Evolutionary conservation across 2,113 vertebrate species (phyloP), one percentile per base, ranked within the genome.

Genomic region (Donacobius atricapilla): DNA sequence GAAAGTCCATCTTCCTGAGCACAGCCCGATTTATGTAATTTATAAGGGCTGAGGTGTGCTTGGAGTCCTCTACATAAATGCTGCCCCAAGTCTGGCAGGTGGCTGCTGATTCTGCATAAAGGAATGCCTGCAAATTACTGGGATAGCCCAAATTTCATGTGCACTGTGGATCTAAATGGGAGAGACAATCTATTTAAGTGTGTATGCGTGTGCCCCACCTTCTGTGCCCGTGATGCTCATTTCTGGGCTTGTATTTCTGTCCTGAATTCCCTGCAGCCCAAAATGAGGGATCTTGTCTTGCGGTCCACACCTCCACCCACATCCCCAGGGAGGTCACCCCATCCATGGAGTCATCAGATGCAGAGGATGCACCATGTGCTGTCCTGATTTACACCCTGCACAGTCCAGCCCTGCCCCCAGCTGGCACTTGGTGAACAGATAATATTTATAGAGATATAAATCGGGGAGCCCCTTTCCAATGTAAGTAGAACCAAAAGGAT

Each of bases 161-260:
- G 18, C 42, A 15, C 24, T 20, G 21, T 39, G 47, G 23, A 23
- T 20, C 42, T 71, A 27, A 63, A 42, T 2, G 61, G 30, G 28
- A 88, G 6, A 71, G 3, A 6, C 8, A 18, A 17, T 37, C 17
- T 21, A 4, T 21, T 0, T 2, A 7, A 20, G 10, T 35, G 30
- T 47, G 10, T 3, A 2, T 1, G 16, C 0, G 0, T 9, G 16
- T 35, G 12, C 23, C 47, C 24, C 47, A 66, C 56, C 28, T 27
- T 27, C 37, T 70, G 19, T 20, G 37, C 13, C 37, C 0, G 0
- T 12, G 22, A 9, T 25, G 25, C 11, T 37, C 4, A 0, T 50
- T 71, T 70, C 60, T 71, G 79, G 15, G 22, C 22, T 88, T 1
- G 0, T 11, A 31, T 40, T 85, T 66, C 83, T 71, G 18, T 39